Conservation (phyloP, 1,140 invertebrate genomes). For the Drosophila fuyamai region DNA sequence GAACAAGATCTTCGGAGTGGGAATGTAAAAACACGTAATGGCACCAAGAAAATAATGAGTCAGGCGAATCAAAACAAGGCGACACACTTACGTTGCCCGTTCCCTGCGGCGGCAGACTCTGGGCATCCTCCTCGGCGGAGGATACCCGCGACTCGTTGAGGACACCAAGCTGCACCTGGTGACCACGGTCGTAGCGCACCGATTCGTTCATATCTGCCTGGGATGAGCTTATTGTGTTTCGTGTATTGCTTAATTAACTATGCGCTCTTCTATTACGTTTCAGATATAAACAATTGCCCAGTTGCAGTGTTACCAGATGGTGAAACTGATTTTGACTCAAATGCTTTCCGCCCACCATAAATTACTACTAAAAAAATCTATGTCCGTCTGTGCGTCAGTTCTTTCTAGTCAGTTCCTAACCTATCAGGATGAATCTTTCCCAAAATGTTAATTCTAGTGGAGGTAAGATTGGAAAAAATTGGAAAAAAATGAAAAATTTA, state of each 20-base stretch:
- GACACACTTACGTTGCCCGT: conserved; percentile 64
- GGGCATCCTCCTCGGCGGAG: conserved; percentile 24
- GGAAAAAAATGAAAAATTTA: too few species aligned
- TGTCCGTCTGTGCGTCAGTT: too few species aligned
- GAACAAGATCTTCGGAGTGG: conserved; percentile 85
- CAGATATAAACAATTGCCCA: conserved; percentile 62
- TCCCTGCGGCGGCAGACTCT: conserved; percentile 43
- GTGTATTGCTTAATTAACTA: conserved; percentile 24
- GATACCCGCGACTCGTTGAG: conserved; percentile 53
- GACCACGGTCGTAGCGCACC: conserved; percentile 71
- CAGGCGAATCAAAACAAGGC: conserved; percentile 35
- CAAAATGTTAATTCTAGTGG: too few species aligned
- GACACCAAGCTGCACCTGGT: conserved; percentile 69
- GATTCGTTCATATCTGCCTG: conserved; percentile 71
- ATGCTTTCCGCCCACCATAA: too few species aligned
- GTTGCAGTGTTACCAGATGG: neutral
- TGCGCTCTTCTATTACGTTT: conserved; percentile 70
- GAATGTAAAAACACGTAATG: conserved; percentile 2
- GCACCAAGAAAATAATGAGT: conserved; percentile 47
- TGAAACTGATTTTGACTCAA: too few species aligned
- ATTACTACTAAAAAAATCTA: too few species aligned
- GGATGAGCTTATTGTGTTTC: conserved; percentile 13
- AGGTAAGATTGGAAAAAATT: too few species aligned
- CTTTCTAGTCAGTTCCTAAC: too few species aligned
- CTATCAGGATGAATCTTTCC: too few species aligned